These are phyloP conservation scores for Ormyrus thymus DNA, from an alignment of 2,888 invertebrate genomes.

Conservation along the genomic window DNA sequence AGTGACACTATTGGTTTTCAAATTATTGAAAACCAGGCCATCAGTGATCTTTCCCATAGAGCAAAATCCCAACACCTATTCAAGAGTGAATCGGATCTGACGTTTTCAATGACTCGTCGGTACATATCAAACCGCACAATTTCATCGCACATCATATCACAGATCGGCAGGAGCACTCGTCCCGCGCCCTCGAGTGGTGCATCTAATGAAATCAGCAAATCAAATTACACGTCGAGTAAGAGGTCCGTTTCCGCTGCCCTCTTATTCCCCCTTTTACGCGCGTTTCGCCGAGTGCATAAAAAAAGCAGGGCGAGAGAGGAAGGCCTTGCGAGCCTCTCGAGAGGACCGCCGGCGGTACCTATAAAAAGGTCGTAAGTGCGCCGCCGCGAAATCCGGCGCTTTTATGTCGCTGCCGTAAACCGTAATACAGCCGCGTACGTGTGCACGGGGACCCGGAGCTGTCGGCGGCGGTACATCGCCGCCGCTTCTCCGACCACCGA, in stretches of 20 bases:
- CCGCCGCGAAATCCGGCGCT: conserved; percentile 25
- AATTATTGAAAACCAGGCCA: too few relatives aligned
- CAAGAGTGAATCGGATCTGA: too few relatives aligned
- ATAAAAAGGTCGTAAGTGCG: conserved; percentile 28
- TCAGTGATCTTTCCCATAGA: too few relatives aligned
- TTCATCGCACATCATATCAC: too few relatives aligned
- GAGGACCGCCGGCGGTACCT: too few relatives aligned
- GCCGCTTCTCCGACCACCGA: too few relatives aligned
- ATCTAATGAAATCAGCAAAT: conserved; percentile 33
- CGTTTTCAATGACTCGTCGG: too few relatives aligned
- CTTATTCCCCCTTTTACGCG: neutral
- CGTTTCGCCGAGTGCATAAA: conserved; percentile 15
- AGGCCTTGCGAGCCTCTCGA: neutral
- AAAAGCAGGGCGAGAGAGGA: neutral
- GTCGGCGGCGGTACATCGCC: neutral
- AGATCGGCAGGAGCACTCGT: too few relatives aligned
- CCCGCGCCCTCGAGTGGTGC: neutral
- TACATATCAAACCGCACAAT: too few relatives aligned
- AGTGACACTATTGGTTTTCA: too few relatives aligned
- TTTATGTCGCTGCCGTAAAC: conserved; percentile 5
- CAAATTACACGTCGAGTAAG: conserved; percentile 1
- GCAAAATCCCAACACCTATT: too few relatives aligned
- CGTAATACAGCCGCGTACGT: neutral
- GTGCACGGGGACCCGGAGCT: neutral
- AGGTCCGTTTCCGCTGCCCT: too few relatives aligned